Conservation (phyloP, 2,113 vertebrate genomes). For the Anseranas semipalmata region DNA sequence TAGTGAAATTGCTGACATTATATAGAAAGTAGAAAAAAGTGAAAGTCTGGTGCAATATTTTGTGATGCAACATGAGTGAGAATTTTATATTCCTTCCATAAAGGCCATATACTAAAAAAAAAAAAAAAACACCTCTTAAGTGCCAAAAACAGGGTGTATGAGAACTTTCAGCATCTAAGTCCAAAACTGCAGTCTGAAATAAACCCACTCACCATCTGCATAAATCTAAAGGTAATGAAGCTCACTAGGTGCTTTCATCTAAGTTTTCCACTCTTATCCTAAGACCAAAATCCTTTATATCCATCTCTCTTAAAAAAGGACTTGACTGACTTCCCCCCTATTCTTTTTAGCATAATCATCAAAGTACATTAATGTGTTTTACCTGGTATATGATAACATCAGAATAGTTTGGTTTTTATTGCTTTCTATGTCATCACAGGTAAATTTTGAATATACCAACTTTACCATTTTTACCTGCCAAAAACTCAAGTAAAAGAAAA, state of each 20-base stretch:
- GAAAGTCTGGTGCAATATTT: neutral
- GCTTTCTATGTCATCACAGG: neutral
- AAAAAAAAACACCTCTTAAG: neutral
- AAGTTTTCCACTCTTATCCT: neutral
- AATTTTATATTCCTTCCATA: slow-evolving; percentile 10
- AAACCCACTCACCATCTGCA: slow-evolving; percentile 65
- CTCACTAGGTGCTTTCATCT: slow-evolving; percentile 34
- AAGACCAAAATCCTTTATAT: neutral
- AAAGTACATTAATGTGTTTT: neutral
- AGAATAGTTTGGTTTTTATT: neutral
- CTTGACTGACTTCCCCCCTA: neutral
- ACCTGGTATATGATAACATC: neutral
- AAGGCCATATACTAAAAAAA: slow-evolving; percentile 16
- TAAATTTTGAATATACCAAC: neutral
- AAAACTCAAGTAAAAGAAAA: neutral
- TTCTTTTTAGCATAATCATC: neutral
- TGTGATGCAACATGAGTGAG: neutral
- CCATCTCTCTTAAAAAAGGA: neutral
- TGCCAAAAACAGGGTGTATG: slow-evolving; percentile 9
- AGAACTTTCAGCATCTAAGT: slow-evolving; percentile 21
- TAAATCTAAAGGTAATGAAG: slow-evolving; percentile 44
- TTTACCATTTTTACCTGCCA: neutral
- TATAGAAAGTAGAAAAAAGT: neutral
- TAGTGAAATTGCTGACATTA: neutral
- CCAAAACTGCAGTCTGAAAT: slow-evolving; percentile 17